Base-by-base conservation (phyloP, 2,888 invertebrate genomes). In the Ethmia dodecea region DNA sequence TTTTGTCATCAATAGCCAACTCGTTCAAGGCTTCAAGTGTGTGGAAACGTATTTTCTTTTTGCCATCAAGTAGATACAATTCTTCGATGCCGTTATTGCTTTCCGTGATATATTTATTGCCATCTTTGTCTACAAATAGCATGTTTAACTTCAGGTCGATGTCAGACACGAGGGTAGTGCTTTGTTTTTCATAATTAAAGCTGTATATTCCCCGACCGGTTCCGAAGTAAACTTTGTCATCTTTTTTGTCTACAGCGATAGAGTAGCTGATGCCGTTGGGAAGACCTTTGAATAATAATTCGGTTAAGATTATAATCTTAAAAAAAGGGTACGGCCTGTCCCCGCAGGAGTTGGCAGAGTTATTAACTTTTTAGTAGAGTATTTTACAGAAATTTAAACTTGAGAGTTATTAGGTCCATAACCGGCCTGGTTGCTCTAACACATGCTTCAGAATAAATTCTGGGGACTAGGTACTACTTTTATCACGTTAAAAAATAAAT, bases 61-160 rank as follows among this genome's bases (percentile, higher is more conserved):
- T 55, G 3, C 65, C 70, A 22, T 67, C 63, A 16, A 79, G 43
- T 2, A 74, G 50, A 41, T 73, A 81, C 3, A 79, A 42, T 38
- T 79, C 71, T 48, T 79, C 70, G 5, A 72, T 45, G 3, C 79
- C 81, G 27, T 79, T 57, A 8, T 62, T 57, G 35, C 60, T 68
- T 34, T 77, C 68, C 6, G 74, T 73, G 3, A 78, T 54, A 45
- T 73, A 79, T 50, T 74, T 77, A 37, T 78, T 80, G 18, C 81
- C 67, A 34, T 80, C 67, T 46, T 65, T 76, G 42, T 79, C 80
- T 13, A 80, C 51, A 42, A 72, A 70, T 31, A 81, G 57, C 69
- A 72, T 74, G 40, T 77, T 66, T 2, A 77, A 43, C 43, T 68
- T 72, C 13, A 72, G 43, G 26, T 53, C 47, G 2, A 54, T 61